Percentiles rank a stretch among this genome's conserved stretches.
phyloP scores from a whole-genome alignment of 2,113 vertebrate species.

The Phalacrocorax carbo region DNA sequence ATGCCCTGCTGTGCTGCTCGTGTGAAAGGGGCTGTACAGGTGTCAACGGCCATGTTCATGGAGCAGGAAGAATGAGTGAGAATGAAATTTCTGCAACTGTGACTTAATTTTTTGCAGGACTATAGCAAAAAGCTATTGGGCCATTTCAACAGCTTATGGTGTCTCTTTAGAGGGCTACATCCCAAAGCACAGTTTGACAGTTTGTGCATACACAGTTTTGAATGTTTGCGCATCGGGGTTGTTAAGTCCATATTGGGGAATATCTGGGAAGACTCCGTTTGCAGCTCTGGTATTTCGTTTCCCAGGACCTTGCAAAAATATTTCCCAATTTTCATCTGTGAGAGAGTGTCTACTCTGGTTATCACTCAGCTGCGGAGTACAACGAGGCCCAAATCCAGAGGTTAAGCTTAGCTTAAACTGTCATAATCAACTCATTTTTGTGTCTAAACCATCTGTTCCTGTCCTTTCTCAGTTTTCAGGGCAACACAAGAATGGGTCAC shows the following conservation, averaged over 20 bases:
- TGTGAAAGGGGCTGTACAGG: not conserved
- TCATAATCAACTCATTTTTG: not conserved
- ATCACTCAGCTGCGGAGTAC: not conserved
- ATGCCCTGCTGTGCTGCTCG: not conserved
- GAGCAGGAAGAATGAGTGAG: not conserved
- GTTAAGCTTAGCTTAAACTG: slow-evolving; percentile 9
- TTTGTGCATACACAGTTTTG: not conserved
- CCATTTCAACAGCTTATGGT: not conserved
- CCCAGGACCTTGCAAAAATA: not conserved
- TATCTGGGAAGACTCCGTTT: not conserved
- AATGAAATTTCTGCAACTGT: not conserved
- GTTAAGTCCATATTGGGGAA: not conserved
- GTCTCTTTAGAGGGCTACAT: not conserved
- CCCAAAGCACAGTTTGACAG: not conserved
- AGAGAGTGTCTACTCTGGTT: not conserved
- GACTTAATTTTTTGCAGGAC: not conserved
- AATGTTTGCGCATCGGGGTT: too few species aligned
- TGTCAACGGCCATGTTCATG: not conserved
- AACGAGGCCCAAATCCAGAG: not conserved
- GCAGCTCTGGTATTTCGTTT: not conserved
- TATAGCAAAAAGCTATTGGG: not conserved
- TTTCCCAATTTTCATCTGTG: not conserved
- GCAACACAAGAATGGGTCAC: not conserved
- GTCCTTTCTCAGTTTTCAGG: not conserved
- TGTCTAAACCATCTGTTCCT: not conserved